Evolutionary conservation across 2,113 vertebrate species (phyloP).

Genomic region (Cyanoderma ruficeps): DNA sequence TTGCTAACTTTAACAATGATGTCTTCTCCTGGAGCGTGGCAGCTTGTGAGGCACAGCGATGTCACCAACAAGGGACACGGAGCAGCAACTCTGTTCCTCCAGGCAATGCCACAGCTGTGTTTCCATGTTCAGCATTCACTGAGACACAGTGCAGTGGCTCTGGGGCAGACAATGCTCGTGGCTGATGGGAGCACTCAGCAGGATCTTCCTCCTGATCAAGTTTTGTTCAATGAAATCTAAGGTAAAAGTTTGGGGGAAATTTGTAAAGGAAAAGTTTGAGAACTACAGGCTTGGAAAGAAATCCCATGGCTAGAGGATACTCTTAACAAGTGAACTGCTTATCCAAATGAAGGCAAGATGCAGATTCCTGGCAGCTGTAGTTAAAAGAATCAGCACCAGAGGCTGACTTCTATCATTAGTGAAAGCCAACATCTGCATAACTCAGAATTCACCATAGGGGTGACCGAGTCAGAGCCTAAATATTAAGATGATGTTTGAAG

Average conservation of each 20-base stretch:
- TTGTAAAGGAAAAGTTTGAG: neutral
- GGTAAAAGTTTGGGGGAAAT: neutral
- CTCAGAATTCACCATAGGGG: neutral
- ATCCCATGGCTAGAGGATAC: neutral
- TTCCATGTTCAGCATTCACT: neutral
- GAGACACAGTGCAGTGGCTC: neutral
- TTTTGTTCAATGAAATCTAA: neutral
- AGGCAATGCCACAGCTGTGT: neutral
- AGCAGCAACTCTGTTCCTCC: neutral
- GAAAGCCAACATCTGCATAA: neutral
- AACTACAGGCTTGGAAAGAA: neutral
- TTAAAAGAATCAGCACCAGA: neutral
- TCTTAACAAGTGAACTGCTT: neutral
- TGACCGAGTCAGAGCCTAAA: neutral
- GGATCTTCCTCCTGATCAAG: neutral
- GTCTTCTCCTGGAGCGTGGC: neutral
- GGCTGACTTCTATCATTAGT: neutral
- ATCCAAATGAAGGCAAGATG: neutral
- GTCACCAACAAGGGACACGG: neutral
- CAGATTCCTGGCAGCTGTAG: neutral
- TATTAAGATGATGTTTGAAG: neutral
- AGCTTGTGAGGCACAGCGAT: neutral
- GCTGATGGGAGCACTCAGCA: neutral
- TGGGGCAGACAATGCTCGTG: neutral
- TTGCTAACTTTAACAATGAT: neutral